Conservation (phyloP, 2,888 invertebrate species). For the Ormyrus thymus region DNA sequence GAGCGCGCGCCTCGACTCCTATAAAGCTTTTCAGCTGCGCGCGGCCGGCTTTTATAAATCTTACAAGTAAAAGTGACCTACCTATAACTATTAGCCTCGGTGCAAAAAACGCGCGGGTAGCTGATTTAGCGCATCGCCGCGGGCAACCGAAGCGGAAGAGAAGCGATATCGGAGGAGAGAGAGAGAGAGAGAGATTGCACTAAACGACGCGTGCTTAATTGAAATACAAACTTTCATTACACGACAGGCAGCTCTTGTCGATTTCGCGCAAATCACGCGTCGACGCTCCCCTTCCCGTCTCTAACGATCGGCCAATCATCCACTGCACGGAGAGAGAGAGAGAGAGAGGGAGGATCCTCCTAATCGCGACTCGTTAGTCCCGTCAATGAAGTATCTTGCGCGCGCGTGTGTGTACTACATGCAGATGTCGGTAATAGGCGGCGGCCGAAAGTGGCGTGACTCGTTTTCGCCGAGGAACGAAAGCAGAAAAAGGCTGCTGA, state of each 20-base stretch:
- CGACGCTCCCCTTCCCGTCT: neutral
- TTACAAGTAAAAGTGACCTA: neutral
- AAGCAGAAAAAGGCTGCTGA: neutral
- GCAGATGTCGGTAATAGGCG: neutral
- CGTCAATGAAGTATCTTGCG: conserved; percentile 10
- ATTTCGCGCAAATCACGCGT: conserved; percentile 7
- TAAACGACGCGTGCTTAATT: conserved; percentile 24
- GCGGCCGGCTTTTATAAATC: no score
- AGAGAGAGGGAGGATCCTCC: neutral
- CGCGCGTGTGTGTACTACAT: no score
- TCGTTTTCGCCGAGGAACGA: conserved; percentile 26
- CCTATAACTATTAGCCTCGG: no score
- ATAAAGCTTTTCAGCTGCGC: neutral
- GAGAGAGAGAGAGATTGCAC: neutral
- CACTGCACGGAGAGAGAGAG: neutral
- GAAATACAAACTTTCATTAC: conserved; percentile 37
- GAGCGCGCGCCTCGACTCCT: neutral
- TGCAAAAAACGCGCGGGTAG: neutral
- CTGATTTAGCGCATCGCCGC: neutral
- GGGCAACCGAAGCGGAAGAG: conserved; percentile 13
- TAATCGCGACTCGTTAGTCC: conserved; percentile 35
- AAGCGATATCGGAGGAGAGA: neutral
- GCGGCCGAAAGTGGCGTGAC: conserved; percentile 7
- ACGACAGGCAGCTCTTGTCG: neutral
- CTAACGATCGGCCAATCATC: neutral